Evolutionary conservation across 2,797 vertebrate species (phyloP).

Genomic region (Amblyopsis hoosieri): DNA sequence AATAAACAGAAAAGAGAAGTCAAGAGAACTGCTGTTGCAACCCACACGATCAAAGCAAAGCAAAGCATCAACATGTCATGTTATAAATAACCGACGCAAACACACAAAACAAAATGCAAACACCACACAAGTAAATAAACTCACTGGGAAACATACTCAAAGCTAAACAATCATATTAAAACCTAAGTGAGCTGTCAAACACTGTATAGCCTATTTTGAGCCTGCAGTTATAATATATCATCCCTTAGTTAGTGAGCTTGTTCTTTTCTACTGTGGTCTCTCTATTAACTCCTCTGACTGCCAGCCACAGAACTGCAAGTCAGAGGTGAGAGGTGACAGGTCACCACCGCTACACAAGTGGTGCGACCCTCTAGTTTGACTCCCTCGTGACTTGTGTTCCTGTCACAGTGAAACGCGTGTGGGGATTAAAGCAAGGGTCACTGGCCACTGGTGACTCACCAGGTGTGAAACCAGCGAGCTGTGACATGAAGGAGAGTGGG

Average conservation of each 20-base stretch:
- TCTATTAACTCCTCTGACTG: conserved; percentile 57
- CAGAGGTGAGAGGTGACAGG: conserved; percentile 71
- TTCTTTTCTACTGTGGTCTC: conserved; percentile 52
- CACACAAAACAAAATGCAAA: neutral
- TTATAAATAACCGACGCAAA: conserved; percentile 66
- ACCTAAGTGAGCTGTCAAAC: neutral
- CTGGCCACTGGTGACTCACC: conserved; percentile 54
- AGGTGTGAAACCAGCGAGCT: conserved; percentile 59
- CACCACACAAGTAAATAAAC: conserved; percentile 26
- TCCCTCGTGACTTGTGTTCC: conserved; percentile 45
- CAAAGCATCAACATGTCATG: conserved; percentile 47
- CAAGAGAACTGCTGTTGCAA: conserved; percentile 53
- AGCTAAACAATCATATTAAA: conserved; percentile 14
- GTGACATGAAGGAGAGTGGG: conserved; percentile 42
- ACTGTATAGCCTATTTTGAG: no score
- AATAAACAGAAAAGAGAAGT: conserved; percentile 33
- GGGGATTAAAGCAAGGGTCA: conserved; percentile 61
- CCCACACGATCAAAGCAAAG: conserved; percentile 64
- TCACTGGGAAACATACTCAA: conserved; percentile 6
- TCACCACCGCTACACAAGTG: conserved; percentile 66
- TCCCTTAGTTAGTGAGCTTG: no score
- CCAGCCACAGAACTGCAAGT: conserved; percentile 48
- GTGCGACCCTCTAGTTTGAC: conserved; percentile 50
- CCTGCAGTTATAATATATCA: no score
- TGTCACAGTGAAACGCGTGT: conserved; percentile 13